These are phyloP conservation scores for Volucella inanis DNA, from an alignment of 2,888 invertebrate genomes.

Conservation along the genomic window DNA sequence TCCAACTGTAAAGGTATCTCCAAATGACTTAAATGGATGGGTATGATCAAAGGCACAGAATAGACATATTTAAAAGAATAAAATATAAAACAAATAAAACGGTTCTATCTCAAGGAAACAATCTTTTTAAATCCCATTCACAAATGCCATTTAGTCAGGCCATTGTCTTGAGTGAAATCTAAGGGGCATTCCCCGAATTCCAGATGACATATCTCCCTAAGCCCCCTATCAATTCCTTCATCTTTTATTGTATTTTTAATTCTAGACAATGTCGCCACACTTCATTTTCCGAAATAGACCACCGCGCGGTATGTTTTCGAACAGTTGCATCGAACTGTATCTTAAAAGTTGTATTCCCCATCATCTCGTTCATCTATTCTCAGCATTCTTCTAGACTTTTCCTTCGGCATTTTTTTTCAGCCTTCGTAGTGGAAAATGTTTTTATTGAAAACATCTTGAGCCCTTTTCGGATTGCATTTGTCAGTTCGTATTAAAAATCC, in stretches of 20 bases:
- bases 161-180: no score
- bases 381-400: not conserved
- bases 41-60: no score
- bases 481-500: conserved; percentile 70
- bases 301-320: conserved; percentile 14
- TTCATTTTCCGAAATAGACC: conserved; percentile 27
- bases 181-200: not conserved
- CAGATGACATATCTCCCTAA: not conserved
- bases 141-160: no score
- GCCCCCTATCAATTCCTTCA: conserved; percentile 16
- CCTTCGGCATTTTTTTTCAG: conserved; percentile 13
- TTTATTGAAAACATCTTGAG: conserved; percentile 73
- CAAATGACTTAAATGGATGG: no score
- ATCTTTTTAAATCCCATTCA: no score
- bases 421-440: conserved; percentile 41
- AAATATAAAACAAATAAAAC: no score
- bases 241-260: conserved; percentile 48
- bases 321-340: conserved; percentile 21
- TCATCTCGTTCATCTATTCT: not conserved
- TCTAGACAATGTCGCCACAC: conserved; percentile 57
- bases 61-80: no score
- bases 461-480: conserved; percentile 62
- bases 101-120: no score
- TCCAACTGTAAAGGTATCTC: no score
- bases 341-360: not conserved